phyloP scores from a whole-genome alignment of 2,888 invertebrate species.

The Lamellibrachia satsuma region DNA sequence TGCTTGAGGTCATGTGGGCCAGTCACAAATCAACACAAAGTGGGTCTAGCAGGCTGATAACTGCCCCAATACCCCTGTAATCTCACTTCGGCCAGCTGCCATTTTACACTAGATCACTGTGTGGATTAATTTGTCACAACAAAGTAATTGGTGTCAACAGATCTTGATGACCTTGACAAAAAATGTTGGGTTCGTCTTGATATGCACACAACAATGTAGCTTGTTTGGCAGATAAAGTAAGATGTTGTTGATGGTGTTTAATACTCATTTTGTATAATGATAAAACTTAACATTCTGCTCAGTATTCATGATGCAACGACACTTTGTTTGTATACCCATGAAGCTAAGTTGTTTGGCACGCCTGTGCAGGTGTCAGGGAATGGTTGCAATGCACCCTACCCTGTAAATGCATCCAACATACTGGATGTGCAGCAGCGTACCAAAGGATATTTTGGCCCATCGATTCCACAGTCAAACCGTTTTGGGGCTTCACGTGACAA shows the following conservation, averaged over 20 bases:
- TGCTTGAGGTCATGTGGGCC: neutral
- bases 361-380: no score
- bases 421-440: no score
- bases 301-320: neutral
- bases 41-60: neutral
- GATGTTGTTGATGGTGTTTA: neutral
- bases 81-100: neutral
- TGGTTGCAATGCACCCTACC: neutral
- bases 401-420: neutral
- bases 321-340: neutral
- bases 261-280: neutral
- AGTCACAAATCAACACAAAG: neutral
- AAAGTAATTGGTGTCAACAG: neutral
- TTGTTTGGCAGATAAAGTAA: neutral
- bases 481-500: neutral
- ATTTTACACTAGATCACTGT: neutral
- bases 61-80: neutral
- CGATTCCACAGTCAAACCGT: neutral
- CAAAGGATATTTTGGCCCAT: neutral
- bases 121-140: slow-evolving; percentile 3
- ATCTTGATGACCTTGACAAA: neutral
- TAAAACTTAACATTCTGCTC: neutral
- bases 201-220: neutral
- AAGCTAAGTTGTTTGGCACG: no score
- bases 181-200: neutral